These are phyloP conservation scores for Conomelus anceps DNA, from an alignment of 2,888 invertebrate genomes.

Conservation along the genomic window DNA sequence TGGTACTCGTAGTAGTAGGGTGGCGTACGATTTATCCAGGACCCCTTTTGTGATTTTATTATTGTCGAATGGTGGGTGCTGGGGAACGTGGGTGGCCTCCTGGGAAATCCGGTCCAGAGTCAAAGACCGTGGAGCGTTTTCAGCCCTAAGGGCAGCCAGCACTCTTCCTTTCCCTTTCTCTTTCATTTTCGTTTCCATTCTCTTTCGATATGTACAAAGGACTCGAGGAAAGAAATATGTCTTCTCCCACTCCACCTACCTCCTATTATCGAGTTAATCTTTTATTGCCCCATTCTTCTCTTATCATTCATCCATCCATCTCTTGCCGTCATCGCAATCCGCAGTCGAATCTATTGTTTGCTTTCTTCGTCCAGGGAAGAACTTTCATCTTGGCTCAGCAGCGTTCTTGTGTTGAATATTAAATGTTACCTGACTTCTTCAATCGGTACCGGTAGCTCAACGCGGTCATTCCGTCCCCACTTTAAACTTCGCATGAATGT, in stretches of 20 bases:
- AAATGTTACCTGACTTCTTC: background rate
- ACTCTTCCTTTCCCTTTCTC: background rate
- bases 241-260: background rate
- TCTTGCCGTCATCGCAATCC: background rate
- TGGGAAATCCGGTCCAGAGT: background rate
- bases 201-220: background rate
- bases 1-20: background rate
- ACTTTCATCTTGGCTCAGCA: background rate
- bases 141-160: background rate
- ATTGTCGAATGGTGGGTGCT: background rate
- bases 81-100: background rate
- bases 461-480: background rate
- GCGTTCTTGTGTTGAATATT: background rate
- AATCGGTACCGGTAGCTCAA: background rate
- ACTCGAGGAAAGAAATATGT: background rate
- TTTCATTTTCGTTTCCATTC: background rate
- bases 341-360: background rate
- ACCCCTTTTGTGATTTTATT: background rate
- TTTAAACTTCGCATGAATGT: background rate
- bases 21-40: background rate
- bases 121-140: background rate
- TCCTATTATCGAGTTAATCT: background rate
- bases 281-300: background rate
- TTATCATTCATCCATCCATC: background rate
- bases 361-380: background rate